phyloP scores from a whole-genome alignment of 64 coral and sea anemone species.

The Dendrophyllia cribrosa region DNA sequence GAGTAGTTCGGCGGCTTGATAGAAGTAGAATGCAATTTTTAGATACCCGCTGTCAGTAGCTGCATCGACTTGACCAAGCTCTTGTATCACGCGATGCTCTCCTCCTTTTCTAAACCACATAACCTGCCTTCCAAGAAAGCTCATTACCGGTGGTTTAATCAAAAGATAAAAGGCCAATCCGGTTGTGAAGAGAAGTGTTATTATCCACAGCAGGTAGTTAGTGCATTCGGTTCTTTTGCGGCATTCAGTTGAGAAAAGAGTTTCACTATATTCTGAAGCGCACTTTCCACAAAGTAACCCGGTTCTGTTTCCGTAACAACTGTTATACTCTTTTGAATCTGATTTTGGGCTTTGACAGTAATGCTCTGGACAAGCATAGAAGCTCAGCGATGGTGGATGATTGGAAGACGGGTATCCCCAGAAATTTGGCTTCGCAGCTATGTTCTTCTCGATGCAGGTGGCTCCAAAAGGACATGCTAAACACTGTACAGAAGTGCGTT shows the following conservation, averaged over 20 bases:
- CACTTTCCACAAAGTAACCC: slow-evolving; percentile 56
- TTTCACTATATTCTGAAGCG: slow-evolving; percentile 38
- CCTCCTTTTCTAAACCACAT: slow-evolving; percentile 48
- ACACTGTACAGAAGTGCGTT: background rate
- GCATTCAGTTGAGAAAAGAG: slow-evolving; percentile 33
- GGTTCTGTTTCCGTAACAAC: slow-evolving; percentile 48
- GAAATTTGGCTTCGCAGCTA: slow-evolving; percentile 16
- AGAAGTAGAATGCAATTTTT: slow-evolving; percentile 73
- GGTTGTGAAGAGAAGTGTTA: background rate
- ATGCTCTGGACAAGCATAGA: slow-evolving; percentile 40
- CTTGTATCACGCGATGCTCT: background rate
- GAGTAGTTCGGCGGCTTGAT: slow-evolving; percentile 53
- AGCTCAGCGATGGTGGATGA: background rate
- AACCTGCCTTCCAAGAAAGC: background rate
- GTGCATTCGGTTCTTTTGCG: slow-evolving; percentile 17
- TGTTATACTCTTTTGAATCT: slow-evolving; percentile 29
- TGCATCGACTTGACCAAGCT: background rate
- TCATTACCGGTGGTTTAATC: slow-evolving; percentile 17
- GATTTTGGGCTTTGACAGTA: slow-evolving; percentile 18
- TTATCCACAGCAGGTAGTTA: slow-evolving; percentile 28
- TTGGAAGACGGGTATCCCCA: slow-evolving; percentile 31
- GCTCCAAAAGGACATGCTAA: slow-evolving; percentile 51
- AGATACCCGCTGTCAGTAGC: slow-evolving; percentile 13
- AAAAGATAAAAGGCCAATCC: slow-evolving; percentile 17
- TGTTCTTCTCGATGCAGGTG: slow-evolving; percentile 10